Percentiles rank a stretch among this genome's conserved stretches.
Evolutionary conservation across 2,113 vertebrate genomes (phyloP).

Genomic region (Sorex fumeus): DNA sequence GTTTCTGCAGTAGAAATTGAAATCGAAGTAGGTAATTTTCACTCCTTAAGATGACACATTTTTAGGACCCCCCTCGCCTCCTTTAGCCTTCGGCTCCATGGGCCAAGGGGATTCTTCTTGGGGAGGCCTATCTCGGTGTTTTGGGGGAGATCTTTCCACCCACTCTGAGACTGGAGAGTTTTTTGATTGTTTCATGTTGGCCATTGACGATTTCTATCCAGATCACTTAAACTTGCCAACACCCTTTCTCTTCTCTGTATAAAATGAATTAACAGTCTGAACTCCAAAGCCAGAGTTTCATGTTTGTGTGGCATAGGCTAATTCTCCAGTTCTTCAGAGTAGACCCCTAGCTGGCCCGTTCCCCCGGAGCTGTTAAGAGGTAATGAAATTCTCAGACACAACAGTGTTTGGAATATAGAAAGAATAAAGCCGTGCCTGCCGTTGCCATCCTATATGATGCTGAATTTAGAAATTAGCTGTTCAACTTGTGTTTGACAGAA

Average conservation of each 20-base stretch:
- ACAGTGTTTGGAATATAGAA: background rate
- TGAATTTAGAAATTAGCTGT: constrained; percentile 31
- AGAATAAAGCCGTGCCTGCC: background rate
- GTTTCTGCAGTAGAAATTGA: background rate
- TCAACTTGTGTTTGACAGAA: constrained; percentile 26
- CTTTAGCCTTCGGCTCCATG: background rate
- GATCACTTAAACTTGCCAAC: background rate
- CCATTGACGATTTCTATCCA: background rate
- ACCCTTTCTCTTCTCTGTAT: background rate
- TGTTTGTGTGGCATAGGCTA: background rate
- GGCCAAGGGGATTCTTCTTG: background rate
- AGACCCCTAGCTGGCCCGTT: background rate
- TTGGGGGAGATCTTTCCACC: background rate
- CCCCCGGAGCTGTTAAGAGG: background rate
- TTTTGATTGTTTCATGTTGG: background rate
- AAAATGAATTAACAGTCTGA: background rate
- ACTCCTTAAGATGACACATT: background rate
- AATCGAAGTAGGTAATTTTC: background rate
- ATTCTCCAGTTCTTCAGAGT: background rate
- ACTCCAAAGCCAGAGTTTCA: background rate
- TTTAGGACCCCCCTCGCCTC: background rate
- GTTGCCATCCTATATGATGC: background rate
- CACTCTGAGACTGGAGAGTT: background rate
- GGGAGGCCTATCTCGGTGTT: background rate
- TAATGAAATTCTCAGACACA: background rate